phyloP scores from a whole-genome alignment of 2,888 invertebrate species.

The Chirona hameri region DNA sequence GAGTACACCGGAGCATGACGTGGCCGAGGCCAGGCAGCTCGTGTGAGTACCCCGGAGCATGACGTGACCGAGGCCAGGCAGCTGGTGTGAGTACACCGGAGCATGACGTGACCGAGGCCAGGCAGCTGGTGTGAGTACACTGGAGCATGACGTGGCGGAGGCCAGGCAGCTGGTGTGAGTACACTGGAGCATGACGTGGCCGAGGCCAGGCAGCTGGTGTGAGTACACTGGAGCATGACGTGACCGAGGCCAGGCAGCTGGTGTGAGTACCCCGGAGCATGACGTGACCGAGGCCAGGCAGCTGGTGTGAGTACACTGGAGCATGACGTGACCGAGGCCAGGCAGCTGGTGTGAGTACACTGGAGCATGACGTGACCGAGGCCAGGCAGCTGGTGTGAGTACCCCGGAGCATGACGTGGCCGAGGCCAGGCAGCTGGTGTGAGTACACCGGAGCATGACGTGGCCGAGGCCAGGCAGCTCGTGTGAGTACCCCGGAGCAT shows the following conservation, averaged over 20 bases:
- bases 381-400: constrained; percentile 56
- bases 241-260: constrained; percentile 51
- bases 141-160: constrained; percentile 41
- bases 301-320: constrained; percentile 52
- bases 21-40: constrained; percentile 51
- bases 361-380: constrained; percentile 41
- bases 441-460: constrained; percentile 44
- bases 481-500: constrained; percentile 50
- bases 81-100: constrained; percentile 52
- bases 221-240: constrained; percentile 44
- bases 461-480: constrained; percentile 51
- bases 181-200: constrained; percentile 36
- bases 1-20: constrained; percentile 44
- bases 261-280: constrained; percentile 50
- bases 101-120: constrained; percentile 45
- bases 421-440: constrained; percentile 55
- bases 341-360: constrained; percentile 55
- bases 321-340: constrained; percentile 45
- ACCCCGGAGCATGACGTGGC: constrained; percentile 36
- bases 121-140: constrained; percentile 55
- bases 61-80: constrained; percentile 49
- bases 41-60: constrained; percentile 50
- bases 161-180: constrained; percentile 56
- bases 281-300: constrained; percentile 49
- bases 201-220: constrained; percentile 55